These are phyloP conservation scores for Melinaea menophilus DNA, from an alignment of 2,888 invertebrate species.

Conservation along the genomic window DNA sequence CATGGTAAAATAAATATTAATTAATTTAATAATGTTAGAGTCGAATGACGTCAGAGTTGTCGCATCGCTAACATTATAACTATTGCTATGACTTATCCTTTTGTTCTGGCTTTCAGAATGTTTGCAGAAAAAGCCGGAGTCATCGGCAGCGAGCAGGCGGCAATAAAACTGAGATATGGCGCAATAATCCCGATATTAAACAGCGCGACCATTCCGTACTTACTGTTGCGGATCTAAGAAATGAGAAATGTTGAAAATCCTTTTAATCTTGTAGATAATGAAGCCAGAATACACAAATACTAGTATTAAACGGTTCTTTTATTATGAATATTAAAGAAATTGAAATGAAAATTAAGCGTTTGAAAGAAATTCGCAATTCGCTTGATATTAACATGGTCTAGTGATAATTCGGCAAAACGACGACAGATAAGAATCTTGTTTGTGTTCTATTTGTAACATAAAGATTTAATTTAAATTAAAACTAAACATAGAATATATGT, in stretches of 20 bases:
- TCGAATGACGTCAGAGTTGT: constrained; percentile 13
- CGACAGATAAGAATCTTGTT: no score
- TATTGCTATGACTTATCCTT: constrained; percentile 12
- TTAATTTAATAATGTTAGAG: not conserved
- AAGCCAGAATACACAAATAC: no score
- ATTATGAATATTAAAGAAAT: no score
- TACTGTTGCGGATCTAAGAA: not conserved
- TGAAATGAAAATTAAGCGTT: no score
- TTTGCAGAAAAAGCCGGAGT: constrained; percentile 10
- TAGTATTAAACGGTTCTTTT: no score
- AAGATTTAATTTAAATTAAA: no score
- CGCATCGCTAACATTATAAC: constrained; percentile 5
- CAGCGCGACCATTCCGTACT: constrained; percentile 6
- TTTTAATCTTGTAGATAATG: no score
- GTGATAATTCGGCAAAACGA: no score
- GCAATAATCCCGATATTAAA: constrained; percentile 29
- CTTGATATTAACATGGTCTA: no score
- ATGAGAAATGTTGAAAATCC: not conserved
- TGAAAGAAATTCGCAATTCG: no score
- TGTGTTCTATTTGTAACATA: no score
- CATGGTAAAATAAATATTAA: no score
- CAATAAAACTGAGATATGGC: constrained; percentile 24
- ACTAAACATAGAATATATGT: not conserved
- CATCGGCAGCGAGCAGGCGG: constrained; percentile 6
- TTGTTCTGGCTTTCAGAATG: constrained; percentile 13